Evolutionary conservation across 2,888 invertebrate genomes (phyloP), one percentile per base, ranked within the genome.

Genomic region (Ennomos quercinarius): DNA sequence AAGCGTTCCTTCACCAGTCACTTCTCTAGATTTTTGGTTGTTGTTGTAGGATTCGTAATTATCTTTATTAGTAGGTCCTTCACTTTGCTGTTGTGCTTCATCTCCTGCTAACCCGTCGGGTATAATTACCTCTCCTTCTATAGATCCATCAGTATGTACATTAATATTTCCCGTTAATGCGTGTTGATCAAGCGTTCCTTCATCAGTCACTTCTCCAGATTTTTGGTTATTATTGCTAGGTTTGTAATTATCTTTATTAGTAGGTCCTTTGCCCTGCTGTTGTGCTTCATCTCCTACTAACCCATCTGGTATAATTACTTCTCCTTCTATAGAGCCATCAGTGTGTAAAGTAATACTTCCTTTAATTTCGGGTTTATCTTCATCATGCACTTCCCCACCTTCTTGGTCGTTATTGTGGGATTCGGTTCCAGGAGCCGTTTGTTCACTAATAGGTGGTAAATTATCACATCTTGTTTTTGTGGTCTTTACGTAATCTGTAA

Each of bases 381-480:
- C 39, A 34, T 43, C 17, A 10, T 27, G 27, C 27, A 3, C 27
- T 27, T 27, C 27, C 27, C 4, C 27, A 27, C 3, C 27, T 27
- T 27, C 27, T 27, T 27, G 27, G 3, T 27, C 6, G 27, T 27
- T 27, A 6, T 17, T 17, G 17, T 27, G 27, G 27, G 27, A 27
- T 27, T 27, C 6, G 5, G 27, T 27, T 37, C 6, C 13, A 11
- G 42, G 0, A 8, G 13, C 9, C 4, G 12, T 5, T 34, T 53
- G 54, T 37, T 59, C 43, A 9, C 58, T 66, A 10, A 79, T 64
- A 4, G 68, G 59, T 0, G 80, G 78, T 44, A 82, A 65, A 2
- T 69, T 9, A 12, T 2, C 13, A 36, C 41, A 41, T 6, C 9
- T 36, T 9, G 9, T 36, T 34, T n/a, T 42, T 13, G 8, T 8